phyloP scores from a whole-genome alignment of 2,113 vertebrate species.

The Oncorhynchus kisutch region DNA sequence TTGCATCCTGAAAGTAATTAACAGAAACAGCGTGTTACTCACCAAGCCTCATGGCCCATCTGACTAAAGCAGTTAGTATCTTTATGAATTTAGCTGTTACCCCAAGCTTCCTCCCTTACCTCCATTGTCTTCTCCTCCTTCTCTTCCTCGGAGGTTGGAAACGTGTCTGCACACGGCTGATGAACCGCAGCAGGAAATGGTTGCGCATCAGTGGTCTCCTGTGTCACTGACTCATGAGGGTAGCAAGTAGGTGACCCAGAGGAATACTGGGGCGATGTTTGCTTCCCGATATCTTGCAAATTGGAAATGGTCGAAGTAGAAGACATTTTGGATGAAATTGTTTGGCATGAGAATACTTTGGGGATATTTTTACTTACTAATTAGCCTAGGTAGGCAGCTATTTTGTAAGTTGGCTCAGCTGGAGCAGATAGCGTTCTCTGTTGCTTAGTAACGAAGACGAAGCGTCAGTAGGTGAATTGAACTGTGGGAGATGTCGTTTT shows the following conservation, averaged over 20 bases:
- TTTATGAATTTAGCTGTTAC: not conserved
- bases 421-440: not conserved
- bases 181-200: not conserved
- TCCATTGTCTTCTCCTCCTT: slow-evolving; percentile 34
- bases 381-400: not conserved
- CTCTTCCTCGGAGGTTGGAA: slow-evolving; percentile 6
- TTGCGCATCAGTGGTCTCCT: slow-evolving; percentile 8
- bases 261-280: not conserved
- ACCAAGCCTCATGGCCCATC: too few relatives aligned
- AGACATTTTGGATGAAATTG: not conserved
- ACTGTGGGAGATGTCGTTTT: slow-evolving; percentile 50
- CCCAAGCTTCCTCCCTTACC: slow-evolving; percentile 36
- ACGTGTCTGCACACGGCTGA: not conserved
- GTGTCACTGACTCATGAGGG: not conserved
- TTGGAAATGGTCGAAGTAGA: not conserved
- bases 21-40: not conserved
- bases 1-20: not conserved
- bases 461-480: slow-evolving; percentile 11
- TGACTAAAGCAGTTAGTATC: not conserved
- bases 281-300: slow-evolving; percentile 12
- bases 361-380: too few relatives aligned
- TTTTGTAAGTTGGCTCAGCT: not conserved
- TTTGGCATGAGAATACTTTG: too few relatives aligned
- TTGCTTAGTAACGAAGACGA: slow-evolving; percentile 44
- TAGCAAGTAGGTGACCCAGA: not conserved